These are phyloP conservation scores for Luffia ferchaultella DNA, from an alignment of 2,888 invertebrate species.

Conservation along the genomic window DNA sequence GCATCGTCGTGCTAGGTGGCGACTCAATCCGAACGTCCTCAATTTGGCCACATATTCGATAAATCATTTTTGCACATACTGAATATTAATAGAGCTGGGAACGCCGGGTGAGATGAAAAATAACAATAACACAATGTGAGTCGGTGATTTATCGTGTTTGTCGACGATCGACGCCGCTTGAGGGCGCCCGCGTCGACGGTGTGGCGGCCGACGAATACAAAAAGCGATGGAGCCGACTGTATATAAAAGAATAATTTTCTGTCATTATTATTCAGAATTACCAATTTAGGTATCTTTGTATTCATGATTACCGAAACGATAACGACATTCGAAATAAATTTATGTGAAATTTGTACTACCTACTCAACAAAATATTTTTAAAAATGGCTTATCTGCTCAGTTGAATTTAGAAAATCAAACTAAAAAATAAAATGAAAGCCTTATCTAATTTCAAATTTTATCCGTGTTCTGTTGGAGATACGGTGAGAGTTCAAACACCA, in stretches of 20 bases:
- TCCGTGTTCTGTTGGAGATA: constrained; percentile 8
- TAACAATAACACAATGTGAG: constrained; percentile 28
- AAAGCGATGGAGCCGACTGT: neutral
- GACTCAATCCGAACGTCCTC: constrained; percentile 20
- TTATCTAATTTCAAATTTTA: no score
- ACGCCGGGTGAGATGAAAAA: constrained; percentile 28
- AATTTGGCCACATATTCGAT: constrained; percentile 18
- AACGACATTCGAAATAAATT: no score
- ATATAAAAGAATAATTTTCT: no score
- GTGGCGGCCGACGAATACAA: neutral
- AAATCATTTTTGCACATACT: constrained; percentile 41
- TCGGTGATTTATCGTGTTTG: constrained; percentile 40
- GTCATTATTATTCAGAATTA: no score
- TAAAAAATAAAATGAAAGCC: no score
- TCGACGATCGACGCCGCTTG: constrained; percentile 25
- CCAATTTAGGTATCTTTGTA: no score
- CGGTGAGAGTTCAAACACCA: constrained; percentile 8
- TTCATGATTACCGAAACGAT: no score
- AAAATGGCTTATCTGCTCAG: no score
- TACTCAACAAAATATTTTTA: no score
- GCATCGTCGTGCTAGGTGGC: no score
- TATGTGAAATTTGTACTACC: no score
- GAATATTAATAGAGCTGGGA: constrained; percentile 33
- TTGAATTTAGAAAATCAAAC: no score
- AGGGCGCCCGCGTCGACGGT: neutral